Percentiles rank a stretch among this genome's conserved stretches.
Conservation (phyloP, 2,888 invertebrate species). For the Drosophila fulvimacula region DNA sequence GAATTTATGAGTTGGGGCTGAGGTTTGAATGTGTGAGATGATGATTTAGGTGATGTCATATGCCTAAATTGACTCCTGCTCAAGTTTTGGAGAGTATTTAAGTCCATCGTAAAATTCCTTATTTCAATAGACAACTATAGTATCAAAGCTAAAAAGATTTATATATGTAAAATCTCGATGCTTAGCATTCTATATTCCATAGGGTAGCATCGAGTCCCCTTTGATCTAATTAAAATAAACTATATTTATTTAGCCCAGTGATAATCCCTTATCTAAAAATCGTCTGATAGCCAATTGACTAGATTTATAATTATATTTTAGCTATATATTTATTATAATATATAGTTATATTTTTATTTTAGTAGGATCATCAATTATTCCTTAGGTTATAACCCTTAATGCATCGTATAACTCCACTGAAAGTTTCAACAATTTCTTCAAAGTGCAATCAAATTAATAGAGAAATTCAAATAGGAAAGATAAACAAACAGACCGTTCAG, state of each 20-base stretch:
- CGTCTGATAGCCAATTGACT: background rate
- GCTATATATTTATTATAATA: background rate
- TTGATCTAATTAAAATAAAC: background rate
- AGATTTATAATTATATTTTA: background rate
- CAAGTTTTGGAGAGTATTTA: too few relatives aligned
- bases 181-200: too few relatives aligned
- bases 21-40: background rate
- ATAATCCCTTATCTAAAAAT: background rate
- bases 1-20: background rate
- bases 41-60: too few relatives aligned
- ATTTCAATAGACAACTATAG: too few relatives aligned
- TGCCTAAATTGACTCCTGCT: too few relatives aligned
- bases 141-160: too few relatives aligned
- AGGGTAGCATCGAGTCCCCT: too few relatives aligned
- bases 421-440: background rate
- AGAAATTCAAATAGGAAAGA: constrained; percentile 47
- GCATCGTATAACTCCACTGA: background rate
- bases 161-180: too few relatives aligned
- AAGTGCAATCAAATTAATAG: constrained; percentile 68
- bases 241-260: background rate
- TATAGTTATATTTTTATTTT: background rate
- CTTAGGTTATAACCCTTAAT: background rate
- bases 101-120: too few relatives aligned
- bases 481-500: constrained; percentile 57
- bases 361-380: background rate